Evolutionary conservation across 2,113 vertebrate genomes (phyloP).

Genomic region (Psilopsiagon aymara): DNA sequence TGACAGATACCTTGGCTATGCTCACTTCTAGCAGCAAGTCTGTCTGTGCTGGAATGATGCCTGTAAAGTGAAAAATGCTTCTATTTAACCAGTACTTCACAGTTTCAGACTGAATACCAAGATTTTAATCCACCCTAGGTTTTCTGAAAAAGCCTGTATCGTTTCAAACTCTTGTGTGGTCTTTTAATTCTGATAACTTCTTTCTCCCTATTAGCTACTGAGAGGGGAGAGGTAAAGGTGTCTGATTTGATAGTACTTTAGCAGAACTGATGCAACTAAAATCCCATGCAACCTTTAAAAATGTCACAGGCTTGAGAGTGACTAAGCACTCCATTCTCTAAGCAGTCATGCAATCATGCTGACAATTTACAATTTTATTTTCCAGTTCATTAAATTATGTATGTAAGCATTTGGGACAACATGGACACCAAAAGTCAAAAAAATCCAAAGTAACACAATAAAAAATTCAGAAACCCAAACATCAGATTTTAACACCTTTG

Average conservation of each 20-base stretch:
- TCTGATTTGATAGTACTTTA: neutral
- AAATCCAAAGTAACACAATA: neutral
- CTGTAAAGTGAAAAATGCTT: neutral
- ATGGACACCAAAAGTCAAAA: neutral
- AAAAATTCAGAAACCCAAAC: neutral
- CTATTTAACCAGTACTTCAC: neutral
- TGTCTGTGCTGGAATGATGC: neutral
- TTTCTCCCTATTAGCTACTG: neutral
- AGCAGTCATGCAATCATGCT: neutral
- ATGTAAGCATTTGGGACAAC: neutral
- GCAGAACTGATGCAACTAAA: neutral
- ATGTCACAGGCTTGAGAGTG: neutral
- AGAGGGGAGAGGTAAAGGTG: neutral
- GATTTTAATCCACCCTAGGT: neutral
- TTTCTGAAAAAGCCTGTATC: neutral
- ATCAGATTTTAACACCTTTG: neutral
- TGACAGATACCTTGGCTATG: neutral
- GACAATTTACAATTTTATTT: constrained; percentile 13
- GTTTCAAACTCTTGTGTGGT: neutral
- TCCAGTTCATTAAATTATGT: neutral
- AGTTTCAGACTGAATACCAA: neutral
- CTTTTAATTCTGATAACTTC: neutral
- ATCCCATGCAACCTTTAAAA: neutral
- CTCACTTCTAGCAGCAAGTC: neutral
- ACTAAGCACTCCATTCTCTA: neutral